Base-by-base conservation (phyloP, 2,797 vertebrate genomes). In the Philypnodon macrostomus region DNA sequence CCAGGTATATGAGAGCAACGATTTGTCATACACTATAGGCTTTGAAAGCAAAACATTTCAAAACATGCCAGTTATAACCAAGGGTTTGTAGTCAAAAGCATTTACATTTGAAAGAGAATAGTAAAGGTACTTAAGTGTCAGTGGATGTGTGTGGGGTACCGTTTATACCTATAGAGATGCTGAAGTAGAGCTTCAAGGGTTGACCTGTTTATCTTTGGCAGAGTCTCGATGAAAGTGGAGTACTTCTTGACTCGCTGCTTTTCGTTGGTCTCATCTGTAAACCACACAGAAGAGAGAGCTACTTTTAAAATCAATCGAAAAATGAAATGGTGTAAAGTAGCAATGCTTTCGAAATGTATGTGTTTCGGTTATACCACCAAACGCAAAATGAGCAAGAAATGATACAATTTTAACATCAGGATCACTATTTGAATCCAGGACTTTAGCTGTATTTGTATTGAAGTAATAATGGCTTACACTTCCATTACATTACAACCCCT, bases 81-180 rank as follows among this genome's bases (percentile, higher is more conserved):
- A 4, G n/a, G 0, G 15, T 42, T 29, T 6, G 10, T 12, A 16
- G 21, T 23, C 29, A 17, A 18, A 30, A 30, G 17, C 5, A 30
- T 44, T 17, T 4, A 12, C 15, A 12, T 30, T 11, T 44, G 29
- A 30, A 44, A 27, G 23, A 30, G 14, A 30, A 24, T 24, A 14
- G 13, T 8, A 5, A 26, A 5, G 11, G n/a, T 17, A 17, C 34
- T 7, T 4, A 16, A 5, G n/a, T 15, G 11, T 51, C 21, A 42
- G 26, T 30, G 46, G 18, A 36, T 14, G 15, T 56, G 31, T 31
- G 40, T 44, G 36, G n/a, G n/a, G n/a, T n/a, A n/a, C n/a, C n/a
- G n/a, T n/a, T 42, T 18, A 1, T 74, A 98, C 96, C 96, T 95
- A 87, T 95, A 97, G 56, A 98, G 91, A 71, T 98, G 95, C 65